Conservation (phyloP, 2,797 vertebrate species). For the Chelidonichthys spinosus region DNA sequence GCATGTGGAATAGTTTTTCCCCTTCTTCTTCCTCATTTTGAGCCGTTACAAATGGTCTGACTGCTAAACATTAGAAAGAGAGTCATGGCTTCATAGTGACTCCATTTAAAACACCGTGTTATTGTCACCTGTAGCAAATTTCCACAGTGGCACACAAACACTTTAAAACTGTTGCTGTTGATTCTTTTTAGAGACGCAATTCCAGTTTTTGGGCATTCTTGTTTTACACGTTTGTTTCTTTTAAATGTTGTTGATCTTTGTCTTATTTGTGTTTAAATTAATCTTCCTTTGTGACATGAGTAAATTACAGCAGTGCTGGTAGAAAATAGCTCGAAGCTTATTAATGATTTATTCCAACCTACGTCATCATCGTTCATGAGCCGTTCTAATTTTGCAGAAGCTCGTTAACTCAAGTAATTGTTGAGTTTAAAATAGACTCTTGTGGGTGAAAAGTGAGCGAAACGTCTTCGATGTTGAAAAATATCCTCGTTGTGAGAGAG, state of each 20-base stretch:
- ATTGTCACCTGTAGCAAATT: slow-evolving; percentile 44
- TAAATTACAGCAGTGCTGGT: neutral
- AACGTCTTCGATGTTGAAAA: neutral
- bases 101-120: neutral
- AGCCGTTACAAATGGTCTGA: neutral
- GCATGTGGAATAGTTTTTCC: neutral
- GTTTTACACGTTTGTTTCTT: slow-evolving; percentile 24
- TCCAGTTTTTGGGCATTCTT: slow-evolving; percentile 73
- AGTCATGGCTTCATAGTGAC: neutral
- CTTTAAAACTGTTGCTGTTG: slow-evolving; percentile 71
- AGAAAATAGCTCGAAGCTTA: neutral
- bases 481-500: neutral
- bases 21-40: neutral
- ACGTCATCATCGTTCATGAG: neutral
- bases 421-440: neutral
- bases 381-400: slow-evolving; percentile 13
- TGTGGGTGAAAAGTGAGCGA: slow-evolving; percentile 2
- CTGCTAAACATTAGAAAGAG: neutral
- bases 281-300: neutral
- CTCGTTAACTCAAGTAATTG: slow-evolving; percentile 11
- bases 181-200: slow-evolving; percentile 61
- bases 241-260: slow-evolving; percentile 23
- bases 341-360: slow-evolving; percentile 2
- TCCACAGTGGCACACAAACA: slow-evolving; percentile 81
- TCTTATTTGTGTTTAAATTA: neutral